Percentiles rank a stretch among this genome's conserved stretches.
These are phyloP conservation scores for Wasmannia auropunctata DNA, from an alignment of 1,140 invertebrate species.

Conservation along the genomic window DNA sequence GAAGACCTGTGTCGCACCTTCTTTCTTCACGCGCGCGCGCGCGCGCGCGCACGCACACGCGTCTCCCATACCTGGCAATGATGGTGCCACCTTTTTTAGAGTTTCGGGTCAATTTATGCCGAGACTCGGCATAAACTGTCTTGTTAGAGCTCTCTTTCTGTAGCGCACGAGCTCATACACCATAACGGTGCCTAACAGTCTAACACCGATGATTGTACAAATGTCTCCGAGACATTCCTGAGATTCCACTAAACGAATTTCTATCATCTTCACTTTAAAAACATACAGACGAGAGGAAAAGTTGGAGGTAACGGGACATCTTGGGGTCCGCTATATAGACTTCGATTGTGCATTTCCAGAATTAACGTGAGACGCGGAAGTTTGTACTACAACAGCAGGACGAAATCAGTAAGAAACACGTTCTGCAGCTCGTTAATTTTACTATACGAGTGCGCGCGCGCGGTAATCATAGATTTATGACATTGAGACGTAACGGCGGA, in stretches of 20 bases:
- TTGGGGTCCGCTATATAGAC: background rate
- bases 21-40: slow-evolving; percentile 47
- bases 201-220: background rate
- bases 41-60: slow-evolving; percentile 1
- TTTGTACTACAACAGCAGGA: background rate
- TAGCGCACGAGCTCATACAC: background rate
- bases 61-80: slow-evolving; percentile 34
- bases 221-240: background rate
- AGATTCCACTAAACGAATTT: background rate
- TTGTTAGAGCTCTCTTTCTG: slow-evolving; percentile 25
- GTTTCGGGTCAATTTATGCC: slow-evolving; percentile 30
- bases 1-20: slow-evolving; percentile 59
- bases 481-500: slow-evolving; percentile 48
- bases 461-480: slow-evolving; percentile 43
- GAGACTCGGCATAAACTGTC: slow-evolving; percentile 12
- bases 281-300: background rate
- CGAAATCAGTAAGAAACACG: slow-evolving; percentile 5
- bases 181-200: background rate
- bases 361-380: slow-evolving; percentile 16
- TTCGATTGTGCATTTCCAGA: background rate
- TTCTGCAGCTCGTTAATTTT: slow-evolving; percentile 18
- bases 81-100: slow-evolving; percentile 42
- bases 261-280: background rate
- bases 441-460: background rate
- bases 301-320: background rate